Conservation (phyloP, 2,888 invertebrate species). For the Falcaria lacertinaria region DNA sequence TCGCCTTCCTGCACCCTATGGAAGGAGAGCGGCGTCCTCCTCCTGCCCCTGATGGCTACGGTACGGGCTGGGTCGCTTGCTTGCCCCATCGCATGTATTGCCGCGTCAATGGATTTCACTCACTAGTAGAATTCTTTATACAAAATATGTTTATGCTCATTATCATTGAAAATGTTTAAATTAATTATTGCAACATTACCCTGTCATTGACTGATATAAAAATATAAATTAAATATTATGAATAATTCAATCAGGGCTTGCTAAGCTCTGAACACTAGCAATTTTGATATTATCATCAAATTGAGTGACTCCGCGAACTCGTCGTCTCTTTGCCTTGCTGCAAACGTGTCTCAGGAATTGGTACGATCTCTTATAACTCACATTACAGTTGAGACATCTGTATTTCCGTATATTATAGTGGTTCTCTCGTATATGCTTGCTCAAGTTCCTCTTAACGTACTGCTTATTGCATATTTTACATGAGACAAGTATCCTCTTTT, state of each 20-base stretch:
- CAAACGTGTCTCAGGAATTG: slow-evolving; percentile 17
- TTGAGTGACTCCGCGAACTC: neutral
- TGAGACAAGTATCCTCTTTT: neutral
- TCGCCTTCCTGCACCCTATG: too few species aligned
- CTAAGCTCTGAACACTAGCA: neutral
- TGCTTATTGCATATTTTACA: slow-evolving; percentile 17
- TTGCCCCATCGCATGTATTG: too few species aligned
- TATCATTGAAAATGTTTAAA: too few species aligned
- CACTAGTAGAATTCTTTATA: too few species aligned
- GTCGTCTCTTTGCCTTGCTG: neutral
- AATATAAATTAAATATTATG: too few species aligned
- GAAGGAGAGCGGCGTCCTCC: too few species aligned
- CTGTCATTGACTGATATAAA: too few species aligned
- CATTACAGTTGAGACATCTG: slow-evolving; percentile 23
- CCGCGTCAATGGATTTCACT: too few species aligned
- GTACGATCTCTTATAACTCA: slow-evolving; percentile 20
- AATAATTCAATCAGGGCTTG: neutral
- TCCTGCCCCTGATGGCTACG: too few species aligned
- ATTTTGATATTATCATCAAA: neutral
- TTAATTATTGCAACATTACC: too few species aligned
- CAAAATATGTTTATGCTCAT: too few species aligned
- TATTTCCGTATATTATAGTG: slow-evolving; percentile 18
- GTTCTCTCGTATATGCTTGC: slow-evolving; percentile 20
- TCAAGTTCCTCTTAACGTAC: slow-evolving; percentile 7
- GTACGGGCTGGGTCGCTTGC: too few species aligned